These are phyloP conservation scores for Pandemis heparana DNA, from an alignment of 2,888 invertebrate genomes.

Conservation along the genomic window DNA sequence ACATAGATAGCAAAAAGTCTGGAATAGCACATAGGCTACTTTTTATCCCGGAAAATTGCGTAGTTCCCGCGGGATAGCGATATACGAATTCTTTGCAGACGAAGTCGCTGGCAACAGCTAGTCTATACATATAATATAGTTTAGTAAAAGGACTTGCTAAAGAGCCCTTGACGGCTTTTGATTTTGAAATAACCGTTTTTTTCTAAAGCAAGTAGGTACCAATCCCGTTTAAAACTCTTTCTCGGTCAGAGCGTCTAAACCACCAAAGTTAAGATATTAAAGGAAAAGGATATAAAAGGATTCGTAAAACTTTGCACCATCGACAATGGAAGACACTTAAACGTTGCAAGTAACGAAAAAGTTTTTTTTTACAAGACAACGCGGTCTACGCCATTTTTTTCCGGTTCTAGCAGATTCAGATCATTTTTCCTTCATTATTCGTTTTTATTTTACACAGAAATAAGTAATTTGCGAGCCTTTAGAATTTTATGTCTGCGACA, in stretches of 20 bases:
- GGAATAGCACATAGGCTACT: no score
- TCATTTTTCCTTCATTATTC: not conserved
- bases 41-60: no score
- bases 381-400: not conserved
- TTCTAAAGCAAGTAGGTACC: not conserved
- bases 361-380: conserved; percentile 36
- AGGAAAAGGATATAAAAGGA: conserved; percentile 34
- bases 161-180: no score
- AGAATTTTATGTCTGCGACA: no score
- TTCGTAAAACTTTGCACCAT: conserved; percentile 43
- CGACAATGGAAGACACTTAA: conserved; percentile 52
- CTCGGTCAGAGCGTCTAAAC: conserved; percentile 26
- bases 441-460: no score
- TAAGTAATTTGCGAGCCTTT: no score
- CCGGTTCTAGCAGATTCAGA: conserved; percentile 5
- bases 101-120: no score
- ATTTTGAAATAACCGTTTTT: not conserved
- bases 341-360: conserved; percentile 39
- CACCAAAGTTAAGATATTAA: conserved; percentile 42
- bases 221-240: not conserved
- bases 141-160: no score
- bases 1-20: no score
- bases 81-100: no score
- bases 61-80: no score
- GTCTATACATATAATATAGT: no score